Evolutionary conservation across 2,888 invertebrate species (phyloP), one percentile per base, ranked within the genome.

Genomic region (Lasioglossum calceatum): DNA sequence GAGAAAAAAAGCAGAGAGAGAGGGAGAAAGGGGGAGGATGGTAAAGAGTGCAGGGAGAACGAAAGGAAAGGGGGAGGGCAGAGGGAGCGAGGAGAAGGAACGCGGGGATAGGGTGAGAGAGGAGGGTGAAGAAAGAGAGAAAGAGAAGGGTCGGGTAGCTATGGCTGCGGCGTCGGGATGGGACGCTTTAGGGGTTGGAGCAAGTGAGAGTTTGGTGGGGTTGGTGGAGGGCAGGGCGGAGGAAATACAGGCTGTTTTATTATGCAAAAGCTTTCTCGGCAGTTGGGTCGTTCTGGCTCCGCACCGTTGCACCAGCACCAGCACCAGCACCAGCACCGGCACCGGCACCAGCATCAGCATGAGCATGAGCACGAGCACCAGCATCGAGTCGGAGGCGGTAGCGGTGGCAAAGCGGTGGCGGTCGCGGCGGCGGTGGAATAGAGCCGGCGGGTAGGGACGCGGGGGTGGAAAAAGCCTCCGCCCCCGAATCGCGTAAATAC

Each of bases 251-350:
- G 93, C 94, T 95, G 94, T 95, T 95, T 95, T 95, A 95, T 95
- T 95, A 95, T 95, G 95, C 95, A 95, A 95, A 95, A 95, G 95
- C 95, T 95, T 94, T 94, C 94, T 93, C 94, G 94, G 94, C 94
- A 94, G 94, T 93, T 94, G 94, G 94, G 92, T 94, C 94, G 94
- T 94, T 94, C 92, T 92, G 90, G 93, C 93, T 94, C 93, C 91
- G 92, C 91, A 91, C 92, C 92, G 92, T 88, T 90, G 92, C 92
- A 88, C 87, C 91, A 61, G 61, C 61, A 54, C 23, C 54, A 54
- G 23, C 54, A 23, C 19, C 54, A 7, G 19, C 50, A 19, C 50
- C 50, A 2, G 50, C 50, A 50, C 19, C 19, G 5, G 19, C 50
- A 50, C 19, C 50, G 23, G 54, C 54, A 23, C 3, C 54, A n/a